A percentile compares a stretch with the other conserved stretches of the same genome.
These are phyloP conservation scores for Sebastes paucispinis DNA, from an alignment of 2,797 vertebrate genomes.

Conservation along the genomic window DNA sequence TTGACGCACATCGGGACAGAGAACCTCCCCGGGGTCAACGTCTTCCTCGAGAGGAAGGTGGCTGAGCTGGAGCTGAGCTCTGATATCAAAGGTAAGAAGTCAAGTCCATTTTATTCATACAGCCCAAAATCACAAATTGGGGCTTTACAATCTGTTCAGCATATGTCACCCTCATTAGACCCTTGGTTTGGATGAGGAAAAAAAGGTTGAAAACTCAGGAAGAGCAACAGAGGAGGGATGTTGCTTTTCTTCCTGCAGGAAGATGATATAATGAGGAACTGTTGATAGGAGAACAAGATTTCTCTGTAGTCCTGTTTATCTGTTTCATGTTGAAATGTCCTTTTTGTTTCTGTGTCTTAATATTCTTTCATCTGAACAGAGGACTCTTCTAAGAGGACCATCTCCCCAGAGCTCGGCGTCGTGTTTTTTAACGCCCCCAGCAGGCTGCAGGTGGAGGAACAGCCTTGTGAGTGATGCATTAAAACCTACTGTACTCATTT, in stretches of 20 bases:
- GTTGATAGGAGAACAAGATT: neutral
- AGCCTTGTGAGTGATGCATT: conserved; percentile 70
- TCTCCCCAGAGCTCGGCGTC: conserved; percentile 92
- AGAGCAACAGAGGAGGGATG: neutral
- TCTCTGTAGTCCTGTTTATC: neutral
- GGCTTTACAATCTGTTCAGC: neutral
- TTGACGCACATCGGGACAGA: conserved; percentile 87
- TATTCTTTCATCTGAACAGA: conserved; percentile 63
- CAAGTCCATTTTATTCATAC: conserved; percentile 4
- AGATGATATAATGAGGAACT: neutral
- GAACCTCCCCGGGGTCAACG: conserved; percentile 84
- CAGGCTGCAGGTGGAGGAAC: conserved; percentile 66
- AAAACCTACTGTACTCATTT: neutral
- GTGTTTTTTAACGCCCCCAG: conserved; percentile 90
- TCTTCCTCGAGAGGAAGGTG: conserved; percentile 91
- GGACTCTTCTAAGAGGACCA: conserved; percentile 87
- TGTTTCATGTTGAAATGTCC: neutral
- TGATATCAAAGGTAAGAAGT: conserved; percentile 86
- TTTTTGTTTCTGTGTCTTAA: neutral
- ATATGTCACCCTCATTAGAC: neutral
- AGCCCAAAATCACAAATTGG: neutral
- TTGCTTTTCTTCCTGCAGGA: neutral
- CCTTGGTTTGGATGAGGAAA: neutral
- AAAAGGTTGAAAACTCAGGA: neutral
- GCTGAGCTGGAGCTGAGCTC: conserved; percentile 85